A percentile compares a stretch with the other conserved stretches of the same genome.
Evolutionary conservation across 2,113 vertebrate genomes (phyloP).

Genomic region (Cephalopholis sonnerati): DNA sequence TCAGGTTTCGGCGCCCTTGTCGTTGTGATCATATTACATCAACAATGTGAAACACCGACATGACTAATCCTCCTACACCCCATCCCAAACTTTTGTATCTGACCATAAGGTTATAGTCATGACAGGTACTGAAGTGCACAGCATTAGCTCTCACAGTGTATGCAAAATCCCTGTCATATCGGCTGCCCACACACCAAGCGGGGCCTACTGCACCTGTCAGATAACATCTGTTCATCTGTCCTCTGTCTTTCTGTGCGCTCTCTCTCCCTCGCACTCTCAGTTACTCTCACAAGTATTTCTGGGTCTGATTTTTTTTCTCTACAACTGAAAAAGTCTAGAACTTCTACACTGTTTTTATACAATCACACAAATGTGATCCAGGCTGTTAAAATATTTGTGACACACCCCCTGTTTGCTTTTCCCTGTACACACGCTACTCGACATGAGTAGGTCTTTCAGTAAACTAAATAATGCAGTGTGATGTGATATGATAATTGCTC

Average conservation of each 20-base stretch:
- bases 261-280: not conserved
- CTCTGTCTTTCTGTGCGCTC: slow-evolving; percentile 25
- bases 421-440: slow-evolving; percentile 3
- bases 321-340: not conserved
- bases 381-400: slow-evolving; percentile 28
- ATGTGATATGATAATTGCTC: slow-evolving; percentile 60
- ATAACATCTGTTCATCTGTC: slow-evolving; percentile 78
- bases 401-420: slow-evolving; percentile 17
- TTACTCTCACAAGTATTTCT: not conserved
- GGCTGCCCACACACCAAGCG: slow-evolving; percentile 70
- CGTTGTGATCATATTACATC: slow-evolving; percentile 35
- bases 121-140: slow-evolving; percentile 71
- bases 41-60: slow-evolving; percentile 42
- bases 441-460: slow-evolving; percentile 32
- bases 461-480: slow-evolving; percentile 65
- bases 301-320: not conserved
- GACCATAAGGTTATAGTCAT: slow-evolving; percentile 74
- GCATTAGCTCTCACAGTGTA: slow-evolving; percentile 60
- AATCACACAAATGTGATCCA: not conserved
- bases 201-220: slow-evolving; percentile 76
- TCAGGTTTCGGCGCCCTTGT: not conserved
- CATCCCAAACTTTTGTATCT: slow-evolving; percentile 48
- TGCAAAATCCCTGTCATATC: slow-evolving; percentile 72
- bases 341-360: not conserved
- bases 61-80: slow-evolving; percentile 59